Percentiles rank a stretch among this genome's conserved stretches.
Evolutionary conservation across 2,113 vertebrate species (phyloP).

Genomic region (Recurvirostra avosetta): DNA sequence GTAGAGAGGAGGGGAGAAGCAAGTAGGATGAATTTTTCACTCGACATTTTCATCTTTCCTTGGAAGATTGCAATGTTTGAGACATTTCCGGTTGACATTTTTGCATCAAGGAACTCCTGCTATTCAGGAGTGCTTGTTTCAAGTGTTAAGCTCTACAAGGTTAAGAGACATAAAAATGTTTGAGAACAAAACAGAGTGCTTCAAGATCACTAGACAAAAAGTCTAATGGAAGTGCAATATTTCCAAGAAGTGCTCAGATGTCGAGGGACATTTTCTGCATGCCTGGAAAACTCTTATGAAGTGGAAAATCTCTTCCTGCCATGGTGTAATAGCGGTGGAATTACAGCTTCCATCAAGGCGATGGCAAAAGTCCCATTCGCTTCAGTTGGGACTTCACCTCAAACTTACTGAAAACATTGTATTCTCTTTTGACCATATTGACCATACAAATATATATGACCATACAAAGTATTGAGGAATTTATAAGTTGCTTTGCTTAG

Average conservation of each 20-base stretch:
- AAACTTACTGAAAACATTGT: not conserved
- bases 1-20: not conserved
- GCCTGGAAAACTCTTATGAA: not conserved
- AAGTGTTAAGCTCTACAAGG: not conserved
- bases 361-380: not conserved
- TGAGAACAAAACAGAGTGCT: not conserved
- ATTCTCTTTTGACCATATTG: not conserved
- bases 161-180: not conserved
- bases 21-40: not conserved
- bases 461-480: not conserved
- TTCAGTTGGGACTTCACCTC: not conserved
- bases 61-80: not conserved
- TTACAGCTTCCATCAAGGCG: not conserved
- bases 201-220: not conserved
- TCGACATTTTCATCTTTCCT: not conserved
- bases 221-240: not conserved
- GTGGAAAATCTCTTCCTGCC: not conserved
- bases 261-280: not conserved
- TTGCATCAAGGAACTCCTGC: not conserved
- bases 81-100: not conserved
- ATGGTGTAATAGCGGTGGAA: not conserved
- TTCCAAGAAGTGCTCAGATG: not conserved
- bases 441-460: not conserved
- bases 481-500: not conserved
- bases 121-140: not conserved